Percentiles rank a stretch among this genome's conserved stretches.
Conservation (phyloP, 2,888 invertebrate species). For the Lithophane semibrunnea region DNA sequence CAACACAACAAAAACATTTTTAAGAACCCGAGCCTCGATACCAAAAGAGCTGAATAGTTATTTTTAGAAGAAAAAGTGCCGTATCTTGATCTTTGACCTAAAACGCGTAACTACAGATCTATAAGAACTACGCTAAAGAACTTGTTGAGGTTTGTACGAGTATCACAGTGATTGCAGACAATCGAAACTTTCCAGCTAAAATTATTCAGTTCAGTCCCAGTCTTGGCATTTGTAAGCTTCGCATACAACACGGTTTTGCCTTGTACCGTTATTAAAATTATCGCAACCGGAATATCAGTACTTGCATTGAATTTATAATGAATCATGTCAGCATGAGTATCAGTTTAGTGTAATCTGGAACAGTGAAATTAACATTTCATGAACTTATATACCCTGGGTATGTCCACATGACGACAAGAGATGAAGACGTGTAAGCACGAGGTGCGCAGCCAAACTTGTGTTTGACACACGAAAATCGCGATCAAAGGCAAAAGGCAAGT, state of each 20-base stretch:
- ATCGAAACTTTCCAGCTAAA: constrained; percentile 20
- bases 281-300: constrained; percentile 59
- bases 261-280: constrained; percentile 64
- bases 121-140: not conserved
- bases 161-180: constrained; percentile 12
- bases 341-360: constrained; percentile 36
- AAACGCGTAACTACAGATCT: constrained; percentile 1
- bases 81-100: constrained; percentile 16
- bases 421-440: constrained; percentile 40
- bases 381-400: not conserved
- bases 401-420: constrained; percentile 20
- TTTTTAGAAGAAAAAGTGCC: not conserved
- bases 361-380: constrained; percentile 34
- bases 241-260: constrained; percentile 50
- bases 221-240: constrained; percentile 48
- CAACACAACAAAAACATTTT: constrained; percentile 38
- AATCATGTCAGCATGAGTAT: constrained; percentile 34
- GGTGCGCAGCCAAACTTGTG: constrained; percentile 48
- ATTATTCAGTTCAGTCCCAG: constrained; percentile 27
- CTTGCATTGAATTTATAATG: constrained; percentile 63
- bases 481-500: constrained; percentile 78
- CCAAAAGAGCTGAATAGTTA: constrained; percentile 7
- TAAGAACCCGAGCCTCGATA: constrained; percentile 8
- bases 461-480: constrained; percentile 73
- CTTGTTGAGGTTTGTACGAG: not conserved